These are phyloP conservation scores for Geodia barretti DNA, from an alignment of 37 sponge, comb jelly and placozoan species.

Conservation along the genomic window DNA sequence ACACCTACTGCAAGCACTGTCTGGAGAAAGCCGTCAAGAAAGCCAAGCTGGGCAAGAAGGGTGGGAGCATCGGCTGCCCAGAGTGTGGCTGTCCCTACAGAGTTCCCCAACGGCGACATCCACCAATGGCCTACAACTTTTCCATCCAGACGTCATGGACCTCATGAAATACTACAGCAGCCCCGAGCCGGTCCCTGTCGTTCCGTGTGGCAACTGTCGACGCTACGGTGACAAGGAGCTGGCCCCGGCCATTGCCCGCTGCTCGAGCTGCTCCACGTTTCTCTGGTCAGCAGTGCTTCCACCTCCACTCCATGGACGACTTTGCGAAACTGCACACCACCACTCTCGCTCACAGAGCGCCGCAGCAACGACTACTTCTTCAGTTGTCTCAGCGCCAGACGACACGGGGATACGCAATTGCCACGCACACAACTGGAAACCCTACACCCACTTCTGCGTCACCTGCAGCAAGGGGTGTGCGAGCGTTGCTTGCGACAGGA, in stretches of 20 bases:
- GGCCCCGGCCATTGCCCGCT: constrained; percentile 42
- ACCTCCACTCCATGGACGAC: constrained; percentile 59
- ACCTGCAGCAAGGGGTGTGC: constrained; percentile 59
- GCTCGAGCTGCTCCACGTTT: constrained; percentile 45
- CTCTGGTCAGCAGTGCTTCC: constrained; percentile 49
- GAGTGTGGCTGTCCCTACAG: constrained; percentile 42
- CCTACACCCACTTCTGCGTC: constrained; percentile 27
- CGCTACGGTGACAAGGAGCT: constrained; percentile 31
- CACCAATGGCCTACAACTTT: constrained; percentile 45
- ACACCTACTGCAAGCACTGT: constrained; percentile 53
- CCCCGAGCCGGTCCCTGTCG: constrained; percentile 47
- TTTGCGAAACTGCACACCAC: constrained; percentile 49
- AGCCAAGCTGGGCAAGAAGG: not conserved
- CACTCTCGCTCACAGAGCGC: constrained; percentile 46
- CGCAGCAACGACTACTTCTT: constrained; percentile 9
- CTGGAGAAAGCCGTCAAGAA: constrained; percentile 18
- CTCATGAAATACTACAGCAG: constrained; percentile 63
- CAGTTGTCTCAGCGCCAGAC: constrained; percentile 28
- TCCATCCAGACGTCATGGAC: constrained; percentile 56
- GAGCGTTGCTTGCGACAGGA: constrained; percentile 31
- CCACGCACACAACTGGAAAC: constrained; percentile 37
- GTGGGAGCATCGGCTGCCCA: constrained; percentile 11
- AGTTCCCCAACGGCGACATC: constrained; percentile 25
- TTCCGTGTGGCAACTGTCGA: constrained; percentile 51
- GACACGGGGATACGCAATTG: constrained; percentile 35